Percentiles rank a stretch among this genome's conserved stretches.
Conservation (phyloP, 2,888 invertebrate species). For the Pyrochroa serraticornis region DNA sequence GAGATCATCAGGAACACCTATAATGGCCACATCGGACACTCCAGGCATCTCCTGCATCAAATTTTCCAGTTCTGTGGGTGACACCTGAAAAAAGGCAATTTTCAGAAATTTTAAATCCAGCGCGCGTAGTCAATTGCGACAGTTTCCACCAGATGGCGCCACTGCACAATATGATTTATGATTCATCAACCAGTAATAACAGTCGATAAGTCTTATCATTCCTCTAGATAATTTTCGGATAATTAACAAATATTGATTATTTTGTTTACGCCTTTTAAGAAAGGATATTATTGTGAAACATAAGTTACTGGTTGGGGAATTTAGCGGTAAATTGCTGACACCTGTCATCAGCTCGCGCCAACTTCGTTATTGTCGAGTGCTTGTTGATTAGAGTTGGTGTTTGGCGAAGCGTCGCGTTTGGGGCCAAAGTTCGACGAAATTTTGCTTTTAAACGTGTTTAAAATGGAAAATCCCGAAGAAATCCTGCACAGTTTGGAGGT, state of each 20-base stretch:
- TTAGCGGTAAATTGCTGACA: no score
- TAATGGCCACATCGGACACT: slow-evolving; percentile 79
- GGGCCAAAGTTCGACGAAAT: slow-evolving; percentile 13
- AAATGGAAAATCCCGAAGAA: slow-evolving; percentile 86
- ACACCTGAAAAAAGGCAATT: slow-evolving; percentile 67
- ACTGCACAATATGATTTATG: no score
- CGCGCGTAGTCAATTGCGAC: no score
- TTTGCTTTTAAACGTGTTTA: slow-evolving; percentile 25
- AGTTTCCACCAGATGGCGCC: no score
- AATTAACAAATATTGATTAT: no score
- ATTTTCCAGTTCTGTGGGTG: slow-evolving; percentile 84
- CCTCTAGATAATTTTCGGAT: slow-evolving; percentile 5
- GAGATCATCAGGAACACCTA: slow-evolving; percentile 72
- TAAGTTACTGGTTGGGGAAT: no score
- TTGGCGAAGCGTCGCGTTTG: slow-evolving; percentile 8
- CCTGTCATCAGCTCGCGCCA: slow-evolving; percentile 1
- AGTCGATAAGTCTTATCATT: no score
- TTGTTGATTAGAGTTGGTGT: slow-evolving; percentile 25
- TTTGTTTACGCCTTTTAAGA: no score
- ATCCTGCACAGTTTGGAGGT: slow-evolving; percentile 83
- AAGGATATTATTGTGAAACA: no score
- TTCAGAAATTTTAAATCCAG: no score
- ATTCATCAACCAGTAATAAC: no score
- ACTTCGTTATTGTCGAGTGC: slow-evolving; percentile 38
- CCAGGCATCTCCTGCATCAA: slow-evolving; percentile 73